Base-by-base conservation (phyloP, 2,888 invertebrate species). In the Plagodis pulveraria region DNA sequence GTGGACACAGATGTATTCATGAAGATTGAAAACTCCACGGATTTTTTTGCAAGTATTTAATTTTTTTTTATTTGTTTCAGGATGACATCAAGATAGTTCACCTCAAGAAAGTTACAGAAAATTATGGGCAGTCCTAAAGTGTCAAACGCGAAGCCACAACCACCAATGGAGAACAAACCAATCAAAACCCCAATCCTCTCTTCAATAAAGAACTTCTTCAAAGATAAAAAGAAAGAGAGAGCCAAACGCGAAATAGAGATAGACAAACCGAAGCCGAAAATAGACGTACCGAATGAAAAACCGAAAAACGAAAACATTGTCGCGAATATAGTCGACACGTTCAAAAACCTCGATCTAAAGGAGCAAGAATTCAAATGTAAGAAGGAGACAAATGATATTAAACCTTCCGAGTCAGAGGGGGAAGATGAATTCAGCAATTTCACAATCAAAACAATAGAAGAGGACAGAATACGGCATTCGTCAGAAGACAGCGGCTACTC, bases 401-500 rank as follows among this genome's bases (percentile, higher is more conserved):
- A 36, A 22, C 10, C 36, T 40, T 12, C 9, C 65, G 54, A 62
- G 40, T 63, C 71, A 0, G 70, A n/a, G 41, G 41, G 67, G 5
- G 58, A 80, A 0, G 78, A 88, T 22, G 87, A 88, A 67, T 62
- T 83, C 0, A 68, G 76, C 0, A 80, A 85, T 47, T 89, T 89
- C 58, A 71, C 81, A 0, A 74, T 74, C 43, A 83, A 82, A 72
- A 62, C 78, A 0, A 77, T 89, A 6, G 76, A 83, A 41, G 84
- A 84, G 2, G 78, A 84, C 0, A 63, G 71, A 0, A 73, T 71
- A 55, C 69, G 67, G 4, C 84, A 90, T 5, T 80, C 83, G 0
- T 91, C 91, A 0, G 77, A 83, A 43, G 91, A 91, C 67, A 91
- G 91, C 34, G 91, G 91, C 0, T 89, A 78, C 35, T 72, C 82